phyloP scores from a whole-genome alignment of 2,888 invertebrate genomes.

The Cephus pygmeus region DNA sequence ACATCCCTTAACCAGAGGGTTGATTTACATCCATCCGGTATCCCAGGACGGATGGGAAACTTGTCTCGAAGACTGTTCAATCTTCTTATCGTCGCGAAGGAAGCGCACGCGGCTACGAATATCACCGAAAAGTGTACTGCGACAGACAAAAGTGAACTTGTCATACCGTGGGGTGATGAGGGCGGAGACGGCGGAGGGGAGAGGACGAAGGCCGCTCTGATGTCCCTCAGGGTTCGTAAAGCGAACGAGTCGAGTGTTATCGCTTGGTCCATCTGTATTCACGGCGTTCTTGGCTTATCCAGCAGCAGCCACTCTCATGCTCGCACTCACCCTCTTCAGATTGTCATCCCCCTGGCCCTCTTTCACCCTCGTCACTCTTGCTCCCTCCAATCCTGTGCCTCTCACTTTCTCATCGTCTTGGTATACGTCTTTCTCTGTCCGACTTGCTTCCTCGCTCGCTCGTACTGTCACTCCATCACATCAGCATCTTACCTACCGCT shows the following conservation, averaged over 20 bases:
- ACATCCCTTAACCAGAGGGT: neutral
- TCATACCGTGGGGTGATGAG: slow-evolving; percentile 14
- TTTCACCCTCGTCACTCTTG: slow-evolving; percentile 19
- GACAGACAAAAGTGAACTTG: slow-evolving; percentile 42
- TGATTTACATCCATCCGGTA: neutral
- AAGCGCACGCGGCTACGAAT: neutral
- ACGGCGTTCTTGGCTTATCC: slow-evolving; percentile 56
- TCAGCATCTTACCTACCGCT: slow-evolving; percentile 56
- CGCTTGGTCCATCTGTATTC: slow-evolving; percentile 61
- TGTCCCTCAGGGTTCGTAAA: slow-evolving; percentile 40
- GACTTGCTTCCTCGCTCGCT: slow-evolving; percentile 37
- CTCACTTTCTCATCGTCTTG: slow-evolving; percentile 2
- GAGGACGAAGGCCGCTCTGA: slow-evolving; percentile 18
- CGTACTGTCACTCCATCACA: slow-evolving; percentile 55
- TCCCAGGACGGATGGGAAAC: neutral
- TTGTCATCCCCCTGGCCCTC: slow-evolving; percentile 2
- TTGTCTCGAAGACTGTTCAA: slow-evolving; percentile 24
- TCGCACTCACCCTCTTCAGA: slow-evolving; percentile 1
- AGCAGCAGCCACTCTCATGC: slow-evolving; percentile 25
- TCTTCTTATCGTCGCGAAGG: slow-evolving; percentile 25
- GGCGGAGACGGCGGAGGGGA: slow-evolving; percentile 17
- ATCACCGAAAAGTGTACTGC: slow-evolving; percentile 14
- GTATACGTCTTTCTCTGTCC: slow-evolving; percentile 33
- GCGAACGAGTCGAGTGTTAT: slow-evolving; percentile 51
- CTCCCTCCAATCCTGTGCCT: slow-evolving; percentile 11